A percentile compares a stretch with the other conserved stretches of the same genome.
These are phyloP conservation scores for Takifugu flavidus DNA, from an alignment of 2,113 vertebrate species.

Conservation along the genomic window DNA sequence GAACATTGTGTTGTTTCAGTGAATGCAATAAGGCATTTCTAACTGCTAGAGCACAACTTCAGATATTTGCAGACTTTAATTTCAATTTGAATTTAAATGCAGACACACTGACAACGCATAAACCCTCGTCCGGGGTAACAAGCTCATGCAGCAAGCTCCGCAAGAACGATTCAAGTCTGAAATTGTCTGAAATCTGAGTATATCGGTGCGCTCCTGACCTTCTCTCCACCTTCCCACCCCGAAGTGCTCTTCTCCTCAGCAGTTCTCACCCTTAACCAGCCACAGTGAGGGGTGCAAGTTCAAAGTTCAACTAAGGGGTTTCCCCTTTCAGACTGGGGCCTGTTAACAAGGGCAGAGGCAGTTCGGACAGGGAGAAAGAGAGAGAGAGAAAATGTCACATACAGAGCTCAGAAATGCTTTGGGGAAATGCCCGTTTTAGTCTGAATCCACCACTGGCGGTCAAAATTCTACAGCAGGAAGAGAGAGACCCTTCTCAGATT, in stretches of 20 bases:
- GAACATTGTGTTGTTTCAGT: too few relatives aligned
- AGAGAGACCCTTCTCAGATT: conserved; percentile 23
- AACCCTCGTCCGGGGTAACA: conserved; percentile 15
- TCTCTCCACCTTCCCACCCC: conserved; percentile 17
- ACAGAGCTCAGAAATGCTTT: conserved; percentile 9
- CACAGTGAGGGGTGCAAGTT: conserved; percentile 38
- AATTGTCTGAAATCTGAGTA: conserved; percentile 53
- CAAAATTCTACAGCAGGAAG: conserved; percentile 25
- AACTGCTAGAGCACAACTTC: too few relatives aligned
- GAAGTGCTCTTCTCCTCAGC: conserved; percentile 32
- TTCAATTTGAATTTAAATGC: background rate
- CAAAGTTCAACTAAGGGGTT: conserved; percentile 54
- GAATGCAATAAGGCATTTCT: too few relatives aligned
- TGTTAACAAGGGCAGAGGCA: conserved; percentile 51
- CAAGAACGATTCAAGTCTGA: background rate
- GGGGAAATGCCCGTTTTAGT: conserved; percentile 29
- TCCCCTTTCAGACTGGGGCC: conserved; percentile 54
- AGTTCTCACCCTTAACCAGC: conserved; percentile 54
- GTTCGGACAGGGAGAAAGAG: conserved; percentile 46
- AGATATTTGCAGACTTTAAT: background rate
- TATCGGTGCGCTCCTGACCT: conserved; percentile 49
- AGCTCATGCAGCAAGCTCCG: conserved; percentile 5
- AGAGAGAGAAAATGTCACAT: conserved; percentile 16
- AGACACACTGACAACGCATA: background rate
- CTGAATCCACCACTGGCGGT: conserved; percentile 30